These are phyloP conservation scores for Australoheros facetus DNA, from an alignment of 2,797 vertebrate species.

Conservation along the genomic window DNA sequence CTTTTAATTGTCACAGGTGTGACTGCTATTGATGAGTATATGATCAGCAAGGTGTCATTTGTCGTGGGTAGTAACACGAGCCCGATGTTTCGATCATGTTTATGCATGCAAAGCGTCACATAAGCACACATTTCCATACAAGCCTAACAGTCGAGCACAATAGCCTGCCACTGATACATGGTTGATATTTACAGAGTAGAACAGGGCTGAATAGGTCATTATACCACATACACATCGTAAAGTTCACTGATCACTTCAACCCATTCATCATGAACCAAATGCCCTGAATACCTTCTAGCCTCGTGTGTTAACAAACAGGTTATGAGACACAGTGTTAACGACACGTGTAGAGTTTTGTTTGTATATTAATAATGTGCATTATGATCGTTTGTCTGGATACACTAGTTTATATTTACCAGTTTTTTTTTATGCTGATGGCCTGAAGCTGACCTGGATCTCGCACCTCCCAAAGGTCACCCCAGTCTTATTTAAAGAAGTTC, in stretches of 20 bases:
- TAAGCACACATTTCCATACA: constrained; percentile 70
- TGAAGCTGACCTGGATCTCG: neutral
- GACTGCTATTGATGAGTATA: constrained; percentile 37
- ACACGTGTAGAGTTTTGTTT: constrained; percentile 40
- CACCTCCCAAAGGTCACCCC: constrained; percentile 1
- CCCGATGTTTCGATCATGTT: constrained; percentile 52
- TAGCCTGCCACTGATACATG: constrained; percentile 68
- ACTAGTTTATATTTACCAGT: neutral
- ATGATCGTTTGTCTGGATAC: neutral
- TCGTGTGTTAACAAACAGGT: constrained; percentile 58
- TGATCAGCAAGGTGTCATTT: constrained; percentile 53
- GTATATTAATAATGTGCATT: constrained; percentile 19
- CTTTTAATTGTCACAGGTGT: constrained; percentile 37
- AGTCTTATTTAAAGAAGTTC: neutral
- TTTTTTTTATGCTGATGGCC: neutral
- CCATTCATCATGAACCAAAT: constrained; percentile 49
- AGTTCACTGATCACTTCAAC: constrained; percentile 72
- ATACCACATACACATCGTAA: constrained; percentile 60
- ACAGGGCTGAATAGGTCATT: constrained; percentile 75
- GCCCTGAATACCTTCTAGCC: constrained; percentile 52
- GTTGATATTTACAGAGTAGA: constrained; percentile 75
- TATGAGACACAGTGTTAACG: constrained; percentile 59
- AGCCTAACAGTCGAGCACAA: constrained; percentile 64
- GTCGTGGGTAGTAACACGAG: constrained; percentile 44
- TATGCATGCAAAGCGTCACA: constrained; percentile 70